Conservation (phyloP, 2,797 vertebrate species). For the Catamblyrhynchus diadema region DNA sequence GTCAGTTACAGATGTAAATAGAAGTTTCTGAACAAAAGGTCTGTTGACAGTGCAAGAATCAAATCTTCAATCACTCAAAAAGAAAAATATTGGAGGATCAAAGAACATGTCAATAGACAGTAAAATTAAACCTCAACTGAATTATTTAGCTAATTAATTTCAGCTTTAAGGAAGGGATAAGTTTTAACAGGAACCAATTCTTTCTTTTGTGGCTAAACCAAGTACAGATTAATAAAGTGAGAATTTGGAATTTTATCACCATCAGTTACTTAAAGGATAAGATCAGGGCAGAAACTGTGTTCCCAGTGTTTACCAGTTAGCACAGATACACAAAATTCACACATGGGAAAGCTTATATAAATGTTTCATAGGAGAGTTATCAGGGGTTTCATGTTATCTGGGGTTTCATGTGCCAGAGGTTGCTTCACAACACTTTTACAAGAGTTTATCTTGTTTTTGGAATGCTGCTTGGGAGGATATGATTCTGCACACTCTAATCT, state of each 20-base stretch:
- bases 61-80: neutral
- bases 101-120: neutral
- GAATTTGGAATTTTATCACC: neutral
- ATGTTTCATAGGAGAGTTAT: neutral
- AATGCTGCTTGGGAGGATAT: neutral
- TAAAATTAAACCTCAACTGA: conserved; percentile 3
- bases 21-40: neutral
- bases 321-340: neutral
- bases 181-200: neutral
- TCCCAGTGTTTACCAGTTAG: neutral
- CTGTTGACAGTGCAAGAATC: conserved; percentile 12
- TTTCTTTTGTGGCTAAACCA: neutral
- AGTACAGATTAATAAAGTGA: neutral
- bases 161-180: neutral
- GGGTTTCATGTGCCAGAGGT: neutral
- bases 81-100: conserved; percentile 4
- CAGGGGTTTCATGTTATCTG: neutral
- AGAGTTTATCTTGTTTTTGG: neutral
- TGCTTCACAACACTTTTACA: neutral
- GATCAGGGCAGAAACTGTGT: neutral
- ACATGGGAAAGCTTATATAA: neutral
- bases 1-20: conserved; percentile 17
- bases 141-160: conserved; percentile 8
- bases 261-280: neutral
- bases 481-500: neutral